Evolutionary conservation across 2,797 vertebrate species (phyloP), one percentile per base, ranked within the genome.

Genomic region (Oophaga sylvatica): DNA sequence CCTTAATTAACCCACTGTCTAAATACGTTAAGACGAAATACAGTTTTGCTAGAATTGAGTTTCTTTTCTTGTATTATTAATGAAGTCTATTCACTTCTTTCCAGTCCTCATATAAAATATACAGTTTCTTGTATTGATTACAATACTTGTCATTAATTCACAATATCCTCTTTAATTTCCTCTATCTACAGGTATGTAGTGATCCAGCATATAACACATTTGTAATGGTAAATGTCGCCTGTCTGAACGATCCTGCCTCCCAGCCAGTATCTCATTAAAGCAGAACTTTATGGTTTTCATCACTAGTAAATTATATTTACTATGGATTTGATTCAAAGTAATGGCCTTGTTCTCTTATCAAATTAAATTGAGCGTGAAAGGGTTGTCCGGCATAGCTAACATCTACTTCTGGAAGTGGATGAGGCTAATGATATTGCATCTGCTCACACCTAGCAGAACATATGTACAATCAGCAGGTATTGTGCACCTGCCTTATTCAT

Each of bases 131-230:
- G 75, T 56, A 56, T 77, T 56, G 48, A 56, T 56, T 53, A 15
- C n/a, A n/a, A 56, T 53, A 77, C 75, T 26, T n/a, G 45, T 77
- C 75, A 56, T 77, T 77, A 77, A 77, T 77, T 77, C 75, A 0
- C 75, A 56, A n/a, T 77, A 22, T 26, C 22, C 75, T 77, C 48
- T 77, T 77, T 53, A n/a, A 77, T 56, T 56, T 77, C 75, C 75
- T 77, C 56, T 11, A 53, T 53, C 48, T 53, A 53, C 22, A 56
- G 75, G 45, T 5, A 77, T 77, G 12, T 12, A 77, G 45, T 5
- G 22, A 10, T 77, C 45, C 20, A 53, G 41, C n/a, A 1, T 75
- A 75, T 53, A 76, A 53, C 45, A 56, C 45, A 53, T 56, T 77
- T 13, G 22, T 77, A n/a, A 53, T 56, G 48, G 10, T 76, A 76